Base-by-base conservation (phyloP, 2,797 vertebrate genomes). In the Ciconia nigra region DNA sequence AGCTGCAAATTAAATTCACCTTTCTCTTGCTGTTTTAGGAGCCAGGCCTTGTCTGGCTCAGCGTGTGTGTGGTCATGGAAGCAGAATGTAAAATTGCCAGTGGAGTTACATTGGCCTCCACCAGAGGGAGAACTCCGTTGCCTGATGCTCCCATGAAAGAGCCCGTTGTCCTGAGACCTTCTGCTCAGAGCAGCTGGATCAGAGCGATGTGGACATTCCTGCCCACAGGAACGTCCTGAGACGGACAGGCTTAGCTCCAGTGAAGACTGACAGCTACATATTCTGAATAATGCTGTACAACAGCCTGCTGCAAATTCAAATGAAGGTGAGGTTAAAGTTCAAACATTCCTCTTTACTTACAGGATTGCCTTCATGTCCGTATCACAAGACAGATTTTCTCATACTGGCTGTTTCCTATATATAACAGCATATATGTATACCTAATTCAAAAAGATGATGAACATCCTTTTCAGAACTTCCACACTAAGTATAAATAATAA, bases 171-270 rank as follows among this genome's bases (percentile, higher is more conserved):
- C n/a, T 20, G 3, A 46, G 37, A 54, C 33, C 18, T 73, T 26
- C 51, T 61, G 21, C 69, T 61, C 5, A 0, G 14, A 69, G n/a
- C n/a, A n/a, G 28, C 26, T 59, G 37, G 33, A 52, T 19, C 49
- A 14, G 18, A 70, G 28, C 0, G 0, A 37, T 7, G 9, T 7
- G 17, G 6, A 1, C 31, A 9, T 51, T 57, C 44, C n/a, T 11
- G 18, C 17, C 25, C 21, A 24, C 5, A 55, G 28, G 42, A 8
- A 59, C 74, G 10, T 44, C 35, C 55, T 39, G 19, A 49, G 25
- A 78, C 29, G 15, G 13, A 49, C 11, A 71, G 22, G 55, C 59
- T 91, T 55, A 47, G 25, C 26, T 70, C 28, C 59, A 29, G 35
- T 6, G 12, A 66, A 54, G 37, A 51, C 7, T 20, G 10, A 46